Evolutionary conservation across 2,113 vertebrate genomes (phyloP).

Genomic region (Propithecus coquereli): DNA sequence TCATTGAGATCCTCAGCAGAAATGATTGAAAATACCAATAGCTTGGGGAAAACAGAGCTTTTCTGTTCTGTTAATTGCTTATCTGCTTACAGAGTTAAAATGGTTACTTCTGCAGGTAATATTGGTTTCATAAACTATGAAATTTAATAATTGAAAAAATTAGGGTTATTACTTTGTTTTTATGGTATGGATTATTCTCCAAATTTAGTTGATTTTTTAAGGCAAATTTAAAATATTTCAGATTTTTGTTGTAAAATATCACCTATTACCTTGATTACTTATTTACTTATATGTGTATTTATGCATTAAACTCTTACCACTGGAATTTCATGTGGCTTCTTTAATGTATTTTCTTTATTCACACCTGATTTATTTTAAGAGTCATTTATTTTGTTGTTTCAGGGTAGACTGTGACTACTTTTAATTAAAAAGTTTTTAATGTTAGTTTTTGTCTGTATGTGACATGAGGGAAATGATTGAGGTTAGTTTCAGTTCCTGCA

Average conservation of each 20-base stretch:
- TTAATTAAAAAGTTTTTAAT: background rate
- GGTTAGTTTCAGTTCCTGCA: conserved; percentile 50
- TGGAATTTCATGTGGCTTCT: conserved; percentile 31
- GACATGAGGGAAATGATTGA: background rate
- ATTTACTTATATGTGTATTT: conserved; percentile 40
- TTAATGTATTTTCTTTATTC: conserved; percentile 37
- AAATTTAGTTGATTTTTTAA: conserved; percentile 43
- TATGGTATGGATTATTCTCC: conserved; percentile 19
- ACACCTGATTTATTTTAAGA: conserved; percentile 3
- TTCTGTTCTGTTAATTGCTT: conserved; percentile 95
- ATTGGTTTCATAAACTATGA: conserved; percentile 59
- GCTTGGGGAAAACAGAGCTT: conserved; percentile 89
- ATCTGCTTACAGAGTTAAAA: conserved; percentile 94
- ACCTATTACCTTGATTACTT: conserved; percentile 13
- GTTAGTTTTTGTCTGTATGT: conserved; percentile 38
- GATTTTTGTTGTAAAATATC: conserved; percentile 3
- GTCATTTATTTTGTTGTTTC: conserved; percentile 39
- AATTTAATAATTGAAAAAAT: conserved; percentile 39
- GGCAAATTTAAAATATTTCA: conserved; percentile 33
- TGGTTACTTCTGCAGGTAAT: conserved; percentile 93
- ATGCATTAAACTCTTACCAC: background rate
- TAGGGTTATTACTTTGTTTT: conserved; percentile 41
- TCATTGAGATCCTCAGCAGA: conserved; percentile 85
- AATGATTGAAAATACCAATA: conserved; percentile 90
- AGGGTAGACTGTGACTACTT: conserved; percentile 23